A percentile compares a stretch with the other conserved stretches of the same genome.
Conservation (phyloP, 2,888 invertebrate species). For the Pteria penguin region DNA sequence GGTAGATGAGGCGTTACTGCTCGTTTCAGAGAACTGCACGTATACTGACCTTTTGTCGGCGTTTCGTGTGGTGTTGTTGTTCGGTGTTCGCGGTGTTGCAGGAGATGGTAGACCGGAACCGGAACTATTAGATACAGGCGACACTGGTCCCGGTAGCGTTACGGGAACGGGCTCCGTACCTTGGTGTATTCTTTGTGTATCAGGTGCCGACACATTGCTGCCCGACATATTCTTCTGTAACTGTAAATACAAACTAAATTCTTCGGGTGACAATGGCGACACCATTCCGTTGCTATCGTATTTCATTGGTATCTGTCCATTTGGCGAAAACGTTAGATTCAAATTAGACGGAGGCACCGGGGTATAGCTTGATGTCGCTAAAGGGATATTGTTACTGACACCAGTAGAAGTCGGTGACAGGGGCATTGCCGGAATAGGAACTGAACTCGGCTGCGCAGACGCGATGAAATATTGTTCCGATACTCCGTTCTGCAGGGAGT, state of each 20-base stretch:
- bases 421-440: slow-evolving; percentile 25
- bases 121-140: slow-evolving; percentile 15
- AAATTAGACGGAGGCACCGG: not conserved
- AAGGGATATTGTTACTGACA: not conserved
- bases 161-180: slow-evolving; percentile 7
- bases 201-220: not conserved
- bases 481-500: slow-evolving; percentile 21
- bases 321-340: not conserved
- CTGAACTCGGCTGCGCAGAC: slow-evolving; percentile 29
- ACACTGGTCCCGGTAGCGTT: slow-evolving; percentile 8
- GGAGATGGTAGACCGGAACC: slow-evolving; percentile 31
- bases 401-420: not conserved
- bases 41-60: slow-evolving; percentile 9
- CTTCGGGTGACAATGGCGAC: slow-evolving; percentile 9
- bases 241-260: slow-evolving; percentile 17
- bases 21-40: slow-evolving; percentile 44
- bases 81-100: slow-evolving; percentile 31
- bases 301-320: not conserved
- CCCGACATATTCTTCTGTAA: slow-evolving; percentile 29
- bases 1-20: slow-evolving; percentile 48
- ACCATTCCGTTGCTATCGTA: not conserved
- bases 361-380: not conserved
- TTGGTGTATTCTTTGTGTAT: not conserved
- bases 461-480: slow-evolving; percentile 22
- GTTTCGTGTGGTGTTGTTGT: slow-evolving; percentile 1